Conservation (phyloP, 1,140 invertebrate species). For the Metaphire vulgaris region DNA sequence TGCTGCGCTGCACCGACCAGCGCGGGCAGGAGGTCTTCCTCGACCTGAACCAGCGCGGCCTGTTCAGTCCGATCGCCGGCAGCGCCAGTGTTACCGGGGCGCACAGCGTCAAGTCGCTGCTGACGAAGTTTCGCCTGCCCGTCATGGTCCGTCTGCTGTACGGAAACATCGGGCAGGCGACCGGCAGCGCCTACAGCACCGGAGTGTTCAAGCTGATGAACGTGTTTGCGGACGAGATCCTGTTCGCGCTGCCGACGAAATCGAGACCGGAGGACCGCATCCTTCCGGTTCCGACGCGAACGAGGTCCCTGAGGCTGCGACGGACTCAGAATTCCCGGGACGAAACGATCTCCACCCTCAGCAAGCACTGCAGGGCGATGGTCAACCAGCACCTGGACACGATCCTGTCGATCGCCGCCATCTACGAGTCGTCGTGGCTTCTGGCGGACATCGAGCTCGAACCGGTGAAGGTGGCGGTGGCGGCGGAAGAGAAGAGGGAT, state of each 20-base stretch:
- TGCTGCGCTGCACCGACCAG: constrained; percentile 75
- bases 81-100: constrained; percentile 88
- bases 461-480: neutral
- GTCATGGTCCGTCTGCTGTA: constrained; percentile 82
- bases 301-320: neutral
- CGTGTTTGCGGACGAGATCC: constrained; percentile 64
- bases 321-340: neutral
- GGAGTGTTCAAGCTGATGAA: constrained; percentile 71
- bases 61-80: constrained; percentile 80
- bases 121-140: constrained; percentile 74
- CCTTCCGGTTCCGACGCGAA: neutral
- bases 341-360: neutral
- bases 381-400: neutral
- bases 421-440: neutral
- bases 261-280: constrained; percentile 57
- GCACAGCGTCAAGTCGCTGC: constrained; percentile 69
- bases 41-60: constrained; percentile 74
- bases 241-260: constrained; percentile 66
- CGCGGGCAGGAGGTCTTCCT: constrained; percentile 75
- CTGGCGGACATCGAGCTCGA: neutral
- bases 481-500: neutral
- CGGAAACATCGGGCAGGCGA: constrained; percentile 63
- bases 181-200: constrained; percentile 45
- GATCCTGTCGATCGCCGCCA: neutral
- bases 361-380: neutral